phyloP scores from a whole-genome alignment of 2,888 invertebrate genomes.

The Chironomus riparius region DNA sequence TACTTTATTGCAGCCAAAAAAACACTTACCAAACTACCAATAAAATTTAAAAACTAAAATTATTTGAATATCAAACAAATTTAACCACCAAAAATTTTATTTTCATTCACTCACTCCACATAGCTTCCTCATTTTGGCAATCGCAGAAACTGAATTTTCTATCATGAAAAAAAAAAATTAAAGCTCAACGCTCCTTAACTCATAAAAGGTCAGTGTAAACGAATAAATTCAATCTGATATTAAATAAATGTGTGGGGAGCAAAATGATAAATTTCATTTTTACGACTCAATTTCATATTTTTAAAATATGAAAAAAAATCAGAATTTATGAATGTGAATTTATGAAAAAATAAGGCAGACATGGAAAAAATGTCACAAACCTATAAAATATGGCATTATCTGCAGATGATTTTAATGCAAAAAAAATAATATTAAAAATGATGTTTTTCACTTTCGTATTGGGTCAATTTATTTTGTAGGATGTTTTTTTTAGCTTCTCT shows the following conservation, averaged over 20 bases:
- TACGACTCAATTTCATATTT: not conserved
- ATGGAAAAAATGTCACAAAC: not conserved
- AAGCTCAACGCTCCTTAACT: not conserved
- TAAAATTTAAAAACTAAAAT: too few species aligned
- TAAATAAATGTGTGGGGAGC: too few species aligned
- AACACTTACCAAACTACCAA: not conserved
- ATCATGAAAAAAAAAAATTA: not conserved
- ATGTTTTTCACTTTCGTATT: not conserved
- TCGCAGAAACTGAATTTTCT: not conserved
- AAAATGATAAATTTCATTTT: not conserved
- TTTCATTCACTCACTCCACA: too few species aligned
- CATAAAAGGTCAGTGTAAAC: not conserved
- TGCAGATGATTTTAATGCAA: conserved; percentile 4
- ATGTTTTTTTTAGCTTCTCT: not conserved
- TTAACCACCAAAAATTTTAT: too few species aligned
- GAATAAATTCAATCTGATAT: too few species aligned
- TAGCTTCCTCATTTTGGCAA: not conserved
- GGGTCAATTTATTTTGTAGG: not conserved
- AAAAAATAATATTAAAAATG: not conserved
- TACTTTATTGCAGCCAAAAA: not conserved
- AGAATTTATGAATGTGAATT: too few species aligned
- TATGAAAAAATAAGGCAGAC: not conserved
- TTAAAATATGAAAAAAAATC: not conserved
- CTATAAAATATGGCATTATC: conserved; percentile 4
- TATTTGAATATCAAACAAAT: too few species aligned